These are phyloP conservation scores for Hypsibius dujardini DNA, from an alignment of 1,140 invertebrate genomes.

Conservation along the genomic window DNA sequence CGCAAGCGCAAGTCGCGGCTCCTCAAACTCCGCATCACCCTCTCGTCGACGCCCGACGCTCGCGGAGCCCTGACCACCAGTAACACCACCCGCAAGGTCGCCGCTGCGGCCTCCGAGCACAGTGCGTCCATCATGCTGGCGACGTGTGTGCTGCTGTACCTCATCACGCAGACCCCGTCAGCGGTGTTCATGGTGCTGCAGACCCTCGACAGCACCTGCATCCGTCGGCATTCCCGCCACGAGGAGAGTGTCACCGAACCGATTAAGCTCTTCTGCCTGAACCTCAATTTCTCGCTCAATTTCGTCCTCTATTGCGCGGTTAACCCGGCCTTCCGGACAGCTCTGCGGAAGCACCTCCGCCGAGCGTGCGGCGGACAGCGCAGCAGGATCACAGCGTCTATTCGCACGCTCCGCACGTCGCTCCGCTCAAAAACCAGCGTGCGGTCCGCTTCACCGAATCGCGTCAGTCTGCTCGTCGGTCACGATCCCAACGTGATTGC, in stretches of 20 bases:
- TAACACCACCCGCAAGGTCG: no score
- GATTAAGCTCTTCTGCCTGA: not conserved
- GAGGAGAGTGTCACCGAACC: not conserved
- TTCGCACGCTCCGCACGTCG: no score
- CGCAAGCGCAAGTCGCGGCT: no score
- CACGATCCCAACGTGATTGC: no score
- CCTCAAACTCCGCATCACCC: no score
- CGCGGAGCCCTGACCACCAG: no score
- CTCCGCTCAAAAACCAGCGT: no score
- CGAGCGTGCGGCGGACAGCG: not conserved
- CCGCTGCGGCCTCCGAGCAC: no score
- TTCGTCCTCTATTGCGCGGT: conserved; percentile 5
- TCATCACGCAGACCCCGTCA: not conserved
- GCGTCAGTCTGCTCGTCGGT: no score
- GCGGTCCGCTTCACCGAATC: no score
- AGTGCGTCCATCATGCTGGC: not conserved
- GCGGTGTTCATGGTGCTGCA: not conserved
- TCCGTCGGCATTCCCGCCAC: not conserved
- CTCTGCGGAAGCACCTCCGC: not conserved
- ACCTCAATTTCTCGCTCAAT: conserved; percentile 8
- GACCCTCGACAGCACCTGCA: not conserved
- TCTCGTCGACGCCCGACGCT: no score
- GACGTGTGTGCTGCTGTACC: not conserved
- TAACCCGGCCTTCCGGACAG: not conserved
- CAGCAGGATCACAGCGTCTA: no score